phyloP scores from a whole-genome alignment of 2,888 invertebrate genomes.

The Xanthorhoe spadicearia region DNA sequence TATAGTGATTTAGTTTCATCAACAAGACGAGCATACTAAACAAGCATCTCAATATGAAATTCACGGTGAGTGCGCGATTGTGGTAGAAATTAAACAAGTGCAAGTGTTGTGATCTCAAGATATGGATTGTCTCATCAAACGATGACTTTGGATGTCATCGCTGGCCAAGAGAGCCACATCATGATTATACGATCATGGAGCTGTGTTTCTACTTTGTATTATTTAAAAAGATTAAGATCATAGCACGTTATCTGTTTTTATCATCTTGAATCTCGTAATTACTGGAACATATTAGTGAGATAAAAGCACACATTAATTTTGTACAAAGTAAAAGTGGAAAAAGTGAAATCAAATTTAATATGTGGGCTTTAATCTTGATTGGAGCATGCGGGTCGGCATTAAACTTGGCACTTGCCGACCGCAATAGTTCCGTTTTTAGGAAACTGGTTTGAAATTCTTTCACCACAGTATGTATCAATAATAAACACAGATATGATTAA shows the following conservation, averaged over 20 bases:
- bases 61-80: conserved; percentile 80
- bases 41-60: conserved; percentile 79
- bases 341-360: conserved; percentile 80
- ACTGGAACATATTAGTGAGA: conserved; percentile 24
- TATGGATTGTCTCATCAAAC: conserved; percentile 28
- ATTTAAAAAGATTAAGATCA: conserved; percentile 18
- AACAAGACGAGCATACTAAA: conserved; percentile 67
- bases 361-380: conserved; percentile 71
- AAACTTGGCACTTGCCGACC: conserved; percentile 55
- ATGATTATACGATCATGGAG: neutral
- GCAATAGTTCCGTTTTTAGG: conserved; percentile 57
- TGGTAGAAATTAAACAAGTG: conserved; percentile 47
- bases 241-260: conserved; percentile 14
- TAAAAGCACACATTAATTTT: conserved; percentile 47
- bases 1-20: conserved; percentile 77
- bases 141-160: conserved; percentile 16
- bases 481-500: neutral
- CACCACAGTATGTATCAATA: conserved; percentile 38
- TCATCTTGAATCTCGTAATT: conserved; percentile 21
- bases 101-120: conserved; percentile 39
- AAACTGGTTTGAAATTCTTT: conserved; percentile 62
- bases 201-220: neutral
- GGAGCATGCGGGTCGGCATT: conserved; percentile 74
- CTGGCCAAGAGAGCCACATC: neutral
- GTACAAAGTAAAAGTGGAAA: conserved; percentile 74